phyloP scores from a whole-genome alignment of 2,113 vertebrate species.

The Syngnathus typhle region DNA sequence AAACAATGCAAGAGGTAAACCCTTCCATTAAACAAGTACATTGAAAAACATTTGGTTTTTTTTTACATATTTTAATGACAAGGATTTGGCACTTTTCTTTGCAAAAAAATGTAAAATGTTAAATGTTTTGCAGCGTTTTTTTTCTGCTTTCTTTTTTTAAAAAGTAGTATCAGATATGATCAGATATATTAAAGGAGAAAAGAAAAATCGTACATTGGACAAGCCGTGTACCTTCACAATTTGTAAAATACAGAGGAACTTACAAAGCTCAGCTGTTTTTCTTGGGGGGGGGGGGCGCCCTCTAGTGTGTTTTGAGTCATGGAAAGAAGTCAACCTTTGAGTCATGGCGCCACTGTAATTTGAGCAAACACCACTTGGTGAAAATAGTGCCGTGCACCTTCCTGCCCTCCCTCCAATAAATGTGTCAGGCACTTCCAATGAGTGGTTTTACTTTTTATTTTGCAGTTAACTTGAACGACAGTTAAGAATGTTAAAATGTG shows the following conservation, averaged over 20 bases:
- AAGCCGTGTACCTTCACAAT: not conserved
- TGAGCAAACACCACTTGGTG: too few relatives aligned
- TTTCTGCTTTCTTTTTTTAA: not conserved
- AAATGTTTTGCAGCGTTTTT: not conserved
- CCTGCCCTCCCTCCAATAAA: too few relatives aligned
- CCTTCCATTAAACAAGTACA: constrained; percentile 82
- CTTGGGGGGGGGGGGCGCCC: too few relatives aligned
- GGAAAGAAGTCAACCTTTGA: too few relatives aligned
- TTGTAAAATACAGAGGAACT: not conserved
- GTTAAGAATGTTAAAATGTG: not conserved
- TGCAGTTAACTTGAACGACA: too few relatives aligned
- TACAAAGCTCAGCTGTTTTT: not conserved
- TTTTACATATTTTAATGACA: constrained; percentile 96
- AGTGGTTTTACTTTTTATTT: too few relatives aligned
- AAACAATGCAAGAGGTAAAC: constrained; percentile 96
- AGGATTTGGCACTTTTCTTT: constrained; percentile 84
- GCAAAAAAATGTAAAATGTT: constrained; percentile 53
- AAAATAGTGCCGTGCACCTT: too few relatives aligned
- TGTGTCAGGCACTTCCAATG: too few relatives aligned
- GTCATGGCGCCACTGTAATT: too few relatives aligned
- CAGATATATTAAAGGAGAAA: not conserved
- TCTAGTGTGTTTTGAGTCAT: too few relatives aligned
- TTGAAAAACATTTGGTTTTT: constrained; percentile 82
- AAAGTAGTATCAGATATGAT: not conserved
- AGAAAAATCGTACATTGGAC: not conserved